phyloP scores from a whole-genome alignment of 1,140 invertebrate genomes.

The Coptotermes formosanus region DNA sequence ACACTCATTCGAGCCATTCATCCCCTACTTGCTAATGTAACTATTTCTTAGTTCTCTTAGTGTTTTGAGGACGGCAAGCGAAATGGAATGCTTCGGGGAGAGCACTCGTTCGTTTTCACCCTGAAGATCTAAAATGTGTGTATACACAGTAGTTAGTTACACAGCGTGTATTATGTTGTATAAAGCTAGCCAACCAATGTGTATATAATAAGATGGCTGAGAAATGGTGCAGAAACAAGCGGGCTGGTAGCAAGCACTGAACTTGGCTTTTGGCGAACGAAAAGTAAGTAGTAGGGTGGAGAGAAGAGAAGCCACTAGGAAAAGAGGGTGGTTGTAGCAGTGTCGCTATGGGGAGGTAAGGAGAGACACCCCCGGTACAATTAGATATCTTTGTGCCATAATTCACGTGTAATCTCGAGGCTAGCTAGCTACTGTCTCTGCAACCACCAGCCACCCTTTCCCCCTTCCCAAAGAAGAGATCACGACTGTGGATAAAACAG shows the following conservation, averaged over 20 bases:
- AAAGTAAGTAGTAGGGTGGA: background rate
- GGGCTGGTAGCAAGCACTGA: background rate
- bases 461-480: background rate
- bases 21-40: background rate
- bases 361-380: conserved; percentile 37
- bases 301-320: conserved; percentile 2
- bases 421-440: conserved; percentile 6
- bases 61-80: background rate
- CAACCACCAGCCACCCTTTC: background rate
- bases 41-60: background rate
- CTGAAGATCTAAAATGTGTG: background rate
- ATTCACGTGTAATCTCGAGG: conserved; percentile 43
- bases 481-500: background rate
- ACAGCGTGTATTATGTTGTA: background rate
- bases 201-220: conserved; percentile 20
- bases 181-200: conserved; percentile 5
- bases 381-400: conserved; percentile 44
- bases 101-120: background rate
- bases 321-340: background rate
- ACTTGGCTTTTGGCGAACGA: conserved; percentile 8
- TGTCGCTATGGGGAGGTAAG: conserved; percentile 22
- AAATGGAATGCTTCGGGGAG: background rate
- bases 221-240: conserved; percentile 32
- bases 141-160: background rate
- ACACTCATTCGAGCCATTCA: background rate